Conservation (phyloP, 2,888 invertebrate genomes). For the Oscheius sp. region DNA sequence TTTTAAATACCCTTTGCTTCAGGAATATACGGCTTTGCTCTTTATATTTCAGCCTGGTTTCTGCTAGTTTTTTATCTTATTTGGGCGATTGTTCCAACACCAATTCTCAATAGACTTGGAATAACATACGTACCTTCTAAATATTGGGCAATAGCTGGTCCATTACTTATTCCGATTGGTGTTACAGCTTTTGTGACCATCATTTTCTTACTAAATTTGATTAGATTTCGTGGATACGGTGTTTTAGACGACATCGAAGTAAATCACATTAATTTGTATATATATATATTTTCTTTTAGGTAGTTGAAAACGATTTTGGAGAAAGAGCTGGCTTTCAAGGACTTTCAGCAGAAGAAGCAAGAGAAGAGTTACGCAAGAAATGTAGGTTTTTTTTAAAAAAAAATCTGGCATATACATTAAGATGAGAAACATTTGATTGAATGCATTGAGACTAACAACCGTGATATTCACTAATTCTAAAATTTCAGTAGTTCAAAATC, state of each 20-base stretch:
- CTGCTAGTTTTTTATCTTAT: constrained; percentile 78
- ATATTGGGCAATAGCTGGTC: constrained; percentile 63
- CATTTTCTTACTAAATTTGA: constrained; percentile 54
- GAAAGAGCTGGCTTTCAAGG: constrained; percentile 33
- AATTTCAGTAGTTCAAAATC: constrained; percentile 12
- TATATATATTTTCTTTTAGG: constrained; percentile 9
- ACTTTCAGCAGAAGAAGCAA: constrained; percentile 26
- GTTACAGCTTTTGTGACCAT: constrained; percentile 48
- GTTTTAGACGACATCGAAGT: constrained; percentile 59
- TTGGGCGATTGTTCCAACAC: constrained; percentile 85
- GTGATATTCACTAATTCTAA: neutral
- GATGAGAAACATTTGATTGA: too few relatives aligned
- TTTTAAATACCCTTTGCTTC: neutral
- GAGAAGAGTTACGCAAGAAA: constrained; percentile 20
- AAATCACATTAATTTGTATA: neutral
- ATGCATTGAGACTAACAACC: too few relatives aligned
- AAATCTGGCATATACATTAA: too few relatives aligned
- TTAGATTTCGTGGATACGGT: constrained; percentile 51
- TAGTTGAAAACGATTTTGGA: constrained; percentile 52
- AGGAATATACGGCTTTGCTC: constrained; percentile 53
- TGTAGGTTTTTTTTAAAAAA: constrained; percentile 1
- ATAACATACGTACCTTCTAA: constrained; percentile 68
- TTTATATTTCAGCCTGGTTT: constrained; percentile 48
- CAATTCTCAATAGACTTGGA: constrained; percentile 78
- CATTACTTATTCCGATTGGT: constrained; percentile 44